These are phyloP conservation scores for Entelurus aequoreus DNA, from an alignment of 2,113 vertebrate genomes.

Conservation along the genomic window DNA sequence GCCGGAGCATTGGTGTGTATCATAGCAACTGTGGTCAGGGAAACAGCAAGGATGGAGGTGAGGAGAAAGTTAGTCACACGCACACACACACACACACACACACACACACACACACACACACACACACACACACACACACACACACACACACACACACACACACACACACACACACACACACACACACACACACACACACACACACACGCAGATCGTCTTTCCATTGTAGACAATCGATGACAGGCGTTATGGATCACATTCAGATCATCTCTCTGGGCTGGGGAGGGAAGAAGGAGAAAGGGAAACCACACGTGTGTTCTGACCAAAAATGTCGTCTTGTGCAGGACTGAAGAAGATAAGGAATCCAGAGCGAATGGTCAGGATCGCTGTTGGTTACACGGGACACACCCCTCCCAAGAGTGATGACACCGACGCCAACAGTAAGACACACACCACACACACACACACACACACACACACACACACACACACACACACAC, in stretches of 20 bases:
- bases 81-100: slow-evolving; percentile 43
- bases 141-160: slow-evolving; percentile 36
- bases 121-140: slow-evolving; percentile 36
- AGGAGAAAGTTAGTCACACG: slow-evolving; percentile 67
- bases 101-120: slow-evolving; percentile 32
- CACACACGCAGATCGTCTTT: slow-evolving; percentile 27
- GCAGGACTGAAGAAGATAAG: slow-evolving; percentile 76
- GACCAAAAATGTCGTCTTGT: slow-evolving; percentile 35
- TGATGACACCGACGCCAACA: slow-evolving; percentile 74
- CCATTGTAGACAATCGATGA: slow-evolving; percentile 61
- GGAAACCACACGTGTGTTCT: slow-evolving; percentile 28
- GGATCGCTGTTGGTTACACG: slow-evolving; percentile 73
- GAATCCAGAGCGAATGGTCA: slow-evolving; percentile 76
- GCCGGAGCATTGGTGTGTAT: slow-evolving; percentile 64
- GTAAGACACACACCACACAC: slow-evolving; percentile 62
- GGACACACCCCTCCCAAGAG: slow-evolving; percentile 75
- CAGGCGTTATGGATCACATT: slow-evolving; percentile 55
- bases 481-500: slow-evolving; percentile 26
- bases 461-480: slow-evolving; percentile 27
- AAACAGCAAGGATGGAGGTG: slow-evolving; percentile 70
- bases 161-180: slow-evolving; percentile 17
- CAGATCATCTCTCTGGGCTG: slow-evolving; percentile 43
- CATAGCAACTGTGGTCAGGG: slow-evolving; percentile 75
- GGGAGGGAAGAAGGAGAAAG: slow-evolving; percentile 30
- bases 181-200: slow-evolving; percentile 43